These are phyloP conservation scores for Clitarchus hookeri DNA, from an alignment of 2,888 invertebrate genomes.

Conservation along the genomic window DNA sequence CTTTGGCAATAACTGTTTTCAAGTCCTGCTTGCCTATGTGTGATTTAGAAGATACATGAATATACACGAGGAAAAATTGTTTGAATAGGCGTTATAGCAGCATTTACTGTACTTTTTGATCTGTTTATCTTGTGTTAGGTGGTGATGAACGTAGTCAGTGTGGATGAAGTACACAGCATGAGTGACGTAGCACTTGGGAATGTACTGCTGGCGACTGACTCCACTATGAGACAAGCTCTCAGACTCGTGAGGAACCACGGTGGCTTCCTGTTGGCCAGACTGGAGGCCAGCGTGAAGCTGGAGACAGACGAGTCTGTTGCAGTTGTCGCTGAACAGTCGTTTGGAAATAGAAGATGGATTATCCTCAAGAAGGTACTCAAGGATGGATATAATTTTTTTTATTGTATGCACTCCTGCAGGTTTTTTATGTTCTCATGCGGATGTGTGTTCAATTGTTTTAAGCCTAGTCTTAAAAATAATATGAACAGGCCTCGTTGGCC, in stretches of 20 bases:
- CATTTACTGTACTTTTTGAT: not conserved
- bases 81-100: too few relatives aligned
- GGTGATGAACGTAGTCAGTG: not conserved
- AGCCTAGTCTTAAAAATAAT: too few relatives aligned
- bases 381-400: too few relatives aligned
- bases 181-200: not conserved
- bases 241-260: not conserved
- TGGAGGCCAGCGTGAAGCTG: not conserved
- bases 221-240: not conserved
- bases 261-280: conserved; percentile 24
- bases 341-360: not conserved
- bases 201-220: conserved; percentile 18
- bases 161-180: not conserved
- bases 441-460: too few relatives aligned
- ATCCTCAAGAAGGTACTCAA: conserved; percentile 25
- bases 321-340: conserved; percentile 22
- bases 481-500: too few relatives aligned
- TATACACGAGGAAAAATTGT: too few relatives aligned
- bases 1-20: too few relatives aligned
- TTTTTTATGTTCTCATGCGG: too few relatives aligned
- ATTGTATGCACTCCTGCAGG: too few relatives aligned
- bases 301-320: not conserved
- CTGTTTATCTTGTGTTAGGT: not conserved
- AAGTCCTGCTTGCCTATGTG: too few relatives aligned
- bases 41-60: too few relatives aligned